Evolutionary conservation across 2,797 vertebrate species (phyloP).

Genomic region (Epinephelus coioides): DNA sequence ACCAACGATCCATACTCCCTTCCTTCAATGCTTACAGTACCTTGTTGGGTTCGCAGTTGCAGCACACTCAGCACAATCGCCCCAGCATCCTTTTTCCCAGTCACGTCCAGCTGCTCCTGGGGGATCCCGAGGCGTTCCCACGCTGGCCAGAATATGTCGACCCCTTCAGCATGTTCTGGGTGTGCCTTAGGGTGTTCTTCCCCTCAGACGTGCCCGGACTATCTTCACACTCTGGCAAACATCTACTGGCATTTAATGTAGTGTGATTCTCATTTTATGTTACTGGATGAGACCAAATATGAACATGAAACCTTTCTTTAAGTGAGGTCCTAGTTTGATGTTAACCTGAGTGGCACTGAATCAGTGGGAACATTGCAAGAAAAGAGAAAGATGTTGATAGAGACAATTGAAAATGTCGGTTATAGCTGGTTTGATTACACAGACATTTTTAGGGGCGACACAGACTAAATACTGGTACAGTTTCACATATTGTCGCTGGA

Average conservation of each 20-base stretch:
- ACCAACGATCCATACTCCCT: neutral
- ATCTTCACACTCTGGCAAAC: conserved; percentile 13
- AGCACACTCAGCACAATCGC: neutral
- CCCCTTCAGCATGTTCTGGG: conserved; percentile 53
- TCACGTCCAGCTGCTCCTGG: conserved; percentile 45
- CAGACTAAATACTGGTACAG: neutral
- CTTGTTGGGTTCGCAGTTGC: neutral
- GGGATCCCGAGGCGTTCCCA: conserved; percentile 45
- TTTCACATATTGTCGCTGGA: neutral
- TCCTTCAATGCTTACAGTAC: neutral
- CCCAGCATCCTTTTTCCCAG: conserved; percentile 8
- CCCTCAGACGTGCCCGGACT: conserved; percentile 14
- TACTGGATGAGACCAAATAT: neutral
- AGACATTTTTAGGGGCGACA: neutral
- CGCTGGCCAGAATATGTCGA: conserved; percentile 23
- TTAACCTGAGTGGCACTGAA: neutral
- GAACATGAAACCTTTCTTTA: neutral
- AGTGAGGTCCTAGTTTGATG: neutral
- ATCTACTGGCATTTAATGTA: conserved; percentile 5
- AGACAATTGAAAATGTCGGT: neutral
- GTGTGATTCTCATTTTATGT: conserved; percentile 4
- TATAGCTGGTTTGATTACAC: neutral
- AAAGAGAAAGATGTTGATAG: neutral
- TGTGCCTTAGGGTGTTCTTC: conserved; percentile 52
- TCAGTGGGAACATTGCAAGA: neutral